Evolutionary conservation across 1,140 invertebrate species (phyloP).

Genomic region (Sitophilus oryzae): DNA sequence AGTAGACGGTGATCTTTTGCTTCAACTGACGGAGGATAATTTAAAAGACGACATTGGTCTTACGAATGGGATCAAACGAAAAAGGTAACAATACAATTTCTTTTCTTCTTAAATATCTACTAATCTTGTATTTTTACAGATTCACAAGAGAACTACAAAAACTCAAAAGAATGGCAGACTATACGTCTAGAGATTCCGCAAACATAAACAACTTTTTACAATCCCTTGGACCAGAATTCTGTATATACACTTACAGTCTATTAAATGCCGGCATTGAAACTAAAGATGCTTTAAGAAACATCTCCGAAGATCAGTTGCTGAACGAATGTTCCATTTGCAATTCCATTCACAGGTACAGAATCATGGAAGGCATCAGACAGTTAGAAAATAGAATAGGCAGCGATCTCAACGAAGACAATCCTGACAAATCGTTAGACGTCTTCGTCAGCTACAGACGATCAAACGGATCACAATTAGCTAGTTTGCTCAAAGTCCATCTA

Average conservation of each 20-base stretch:
- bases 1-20: conserved; percentile 95
- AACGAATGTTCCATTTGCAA: conserved; percentile 88
- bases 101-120: background rate
- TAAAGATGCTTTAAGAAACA: conserved; percentile 67
- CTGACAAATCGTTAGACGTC: conserved; percentile 87
- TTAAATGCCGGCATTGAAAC: conserved; percentile 87
- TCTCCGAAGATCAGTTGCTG: conserved; percentile 87
- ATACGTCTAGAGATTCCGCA: conserved; percentile 87
- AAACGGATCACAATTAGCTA: conserved; percentile 96
- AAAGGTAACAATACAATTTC: conserved; percentile 53
- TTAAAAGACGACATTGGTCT: conserved; percentile 89
- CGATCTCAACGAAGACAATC: conserved; percentile 62
- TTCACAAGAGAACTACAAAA: conserved; percentile 92
- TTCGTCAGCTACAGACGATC: conserved; percentile 97
- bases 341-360: conserved; percentile 87
- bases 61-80: conserved; percentile 85
- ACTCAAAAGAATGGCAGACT: conserved; percentile 95
- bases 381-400: conserved; percentile 43
- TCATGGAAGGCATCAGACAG: conserved; percentile 77
- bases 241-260: conserved; percentile 96
- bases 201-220: conserved; percentile 89
- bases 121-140: conserved; percentile 45
- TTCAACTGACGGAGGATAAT: conserved; percentile 90
- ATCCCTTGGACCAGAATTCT: conserved; percentile 82
- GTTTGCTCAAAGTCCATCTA: conserved; percentile 87